Base-by-base conservation (phyloP, 2,888 invertebrate genomes). In the Cephus spinipes region DNA sequence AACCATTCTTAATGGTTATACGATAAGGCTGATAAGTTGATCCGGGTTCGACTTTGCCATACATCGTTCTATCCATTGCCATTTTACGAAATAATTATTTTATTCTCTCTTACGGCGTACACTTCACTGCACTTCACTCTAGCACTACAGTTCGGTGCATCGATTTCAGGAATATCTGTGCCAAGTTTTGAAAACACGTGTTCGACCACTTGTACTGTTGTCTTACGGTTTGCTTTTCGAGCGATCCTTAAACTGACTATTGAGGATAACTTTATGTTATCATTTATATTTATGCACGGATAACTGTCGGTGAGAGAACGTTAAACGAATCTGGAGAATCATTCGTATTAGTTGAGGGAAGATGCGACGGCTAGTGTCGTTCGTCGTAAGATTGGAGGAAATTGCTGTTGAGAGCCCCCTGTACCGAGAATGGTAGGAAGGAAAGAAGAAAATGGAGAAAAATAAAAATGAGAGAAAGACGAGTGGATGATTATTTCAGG, bases 51-150 rank as follows among this genome's bases (percentile, higher is more conserved):
- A 96, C 94, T 93, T 97, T 97, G 85, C 97, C 97, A 92, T 97
- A 97, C 96, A 97, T 97, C 91, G 96, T 96, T 91, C 97, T 94
- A 94, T 97, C 97, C 97, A 97, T 97, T 88, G 81, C 82, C 82
- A 84, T 83, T 33, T 30, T 79, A 55, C 1, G 9, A 55, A 71
- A 32, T 23, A 71, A 31, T 33, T 33, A 32, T 33, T 31, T 71
- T 71, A 12, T 30, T 71, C 71, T 33, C 12, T 31, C 36, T 71
- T 9, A 32, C 12, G 12, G 12, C 31, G 31, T 23, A 55, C 55
- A 55, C 55, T 55, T 55, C 23, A 55, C 55, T 55, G 23, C 55
- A 55, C 55, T 55, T 55, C 23, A 55, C 55, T 55, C 23, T 55
- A 23, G 55, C 23, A 55, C 55, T 23, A 55, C 23, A 15, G 23